Base-by-base conservation (phyloP, 2,113 vertebrate genomes). In the Phylloscopus whistleri region DNA sequence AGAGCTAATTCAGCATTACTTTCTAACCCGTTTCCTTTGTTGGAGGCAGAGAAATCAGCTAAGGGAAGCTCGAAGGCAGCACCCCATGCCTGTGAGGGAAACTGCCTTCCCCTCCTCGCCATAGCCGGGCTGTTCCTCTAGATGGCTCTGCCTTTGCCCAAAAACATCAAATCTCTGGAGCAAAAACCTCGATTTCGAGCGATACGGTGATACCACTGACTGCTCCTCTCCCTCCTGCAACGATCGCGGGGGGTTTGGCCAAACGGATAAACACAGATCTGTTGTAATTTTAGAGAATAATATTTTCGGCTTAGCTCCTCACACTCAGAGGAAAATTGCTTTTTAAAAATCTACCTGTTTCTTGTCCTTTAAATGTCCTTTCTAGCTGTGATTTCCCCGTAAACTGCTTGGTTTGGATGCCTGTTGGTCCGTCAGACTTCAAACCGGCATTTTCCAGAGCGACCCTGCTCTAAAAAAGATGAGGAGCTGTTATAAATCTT, bases 71-170 rank as follows among this genome's bases (percentile, higher is more conserved):
- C 11, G 16, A 90, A 83, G 68, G 90, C 76, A 85, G 60, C 33
- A 20, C 11, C n/a, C 7, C 10, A 2, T 28, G 37, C 62, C 90
- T 63, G 39, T 31, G 78, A 90, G 82, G 59, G 46, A 76, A 92
- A 70, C 48, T 37, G 62, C 74, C 41, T 70, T 69, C 63, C 67
- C 46, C 1, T 1, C 52, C 55, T 48, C 72, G 97, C 60, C 93
- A 63, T 83, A 80, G 79, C 96, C 27, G 2, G 56, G 73, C 82
- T 90, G 41, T 35, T 86, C 92, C 98, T 59, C 97, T 97, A 98
- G 98, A 91, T 96, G 98, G 97, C 98, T 95, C 97, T 96, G 87
- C 94, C 84, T 90, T 96, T 97, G 95, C 89, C 87, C 95, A 81
- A 93, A 90, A 85, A 27, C 74, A 70, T 31, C 62, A 37, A 87